Percentiles rank a stretch among this genome's conserved stretches.
These are phyloP conservation scores for Paguma larvata DNA, from an alignment of 2,797 vertebrate genomes.

Conservation along the genomic window DNA sequence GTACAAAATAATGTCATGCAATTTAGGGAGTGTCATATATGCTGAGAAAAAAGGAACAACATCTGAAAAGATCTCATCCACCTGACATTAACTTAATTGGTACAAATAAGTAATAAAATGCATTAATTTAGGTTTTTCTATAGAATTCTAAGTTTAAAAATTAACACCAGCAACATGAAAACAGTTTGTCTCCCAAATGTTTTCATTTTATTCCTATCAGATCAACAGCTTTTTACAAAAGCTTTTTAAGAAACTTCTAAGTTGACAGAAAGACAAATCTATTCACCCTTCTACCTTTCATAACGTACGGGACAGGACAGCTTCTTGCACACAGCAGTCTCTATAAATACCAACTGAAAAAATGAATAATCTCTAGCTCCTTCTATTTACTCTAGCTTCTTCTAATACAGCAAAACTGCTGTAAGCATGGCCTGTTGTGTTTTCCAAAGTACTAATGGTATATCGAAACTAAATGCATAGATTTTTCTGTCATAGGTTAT, in stretches of 20 bases:
- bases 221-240: not conserved
- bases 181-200: not conserved
- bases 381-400: not conserved
- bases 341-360: conserved; percentile 32
- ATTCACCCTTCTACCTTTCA: not conserved
- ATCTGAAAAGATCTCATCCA: conserved; percentile 34
- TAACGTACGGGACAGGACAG: not conserved
- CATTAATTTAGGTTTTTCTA: conserved; percentile 58
- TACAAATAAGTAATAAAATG: not conserved
- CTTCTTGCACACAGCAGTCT: not conserved
- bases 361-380: not conserved
- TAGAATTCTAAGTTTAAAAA: conserved; percentile 53
- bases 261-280: not conserved
- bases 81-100: not conserved
- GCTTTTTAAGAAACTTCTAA: not conserved
- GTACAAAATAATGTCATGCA: conserved; percentile 27
- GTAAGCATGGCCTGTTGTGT: not conserved
- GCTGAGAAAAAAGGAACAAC: not conserved
- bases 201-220: conserved; percentile 30
- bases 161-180: conserved; percentile 33
- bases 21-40: not conserved
- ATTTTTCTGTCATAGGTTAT: not conserved
- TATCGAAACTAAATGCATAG: not conserved
- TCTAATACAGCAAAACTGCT: not conserved
- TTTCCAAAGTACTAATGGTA: conserved; percentile 12